phyloP scores from a whole-genome alignment of 2,797 vertebrate species.

The Crax fasciolata region DNA sequence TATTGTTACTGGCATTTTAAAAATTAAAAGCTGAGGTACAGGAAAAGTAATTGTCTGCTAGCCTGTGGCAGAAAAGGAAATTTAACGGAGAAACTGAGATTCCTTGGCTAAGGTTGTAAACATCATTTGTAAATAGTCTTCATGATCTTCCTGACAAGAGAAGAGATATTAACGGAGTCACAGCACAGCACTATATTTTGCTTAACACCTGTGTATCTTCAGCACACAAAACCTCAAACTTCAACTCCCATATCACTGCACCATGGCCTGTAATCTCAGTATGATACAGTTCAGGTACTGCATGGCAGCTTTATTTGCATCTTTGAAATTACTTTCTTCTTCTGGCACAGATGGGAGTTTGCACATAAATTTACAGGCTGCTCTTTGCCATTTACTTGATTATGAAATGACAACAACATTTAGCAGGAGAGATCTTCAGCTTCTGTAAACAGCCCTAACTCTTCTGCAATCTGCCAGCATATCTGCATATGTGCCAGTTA shows the following conservation, averaged over 20 bases:
- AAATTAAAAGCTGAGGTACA: background rate
- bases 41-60: background rate
- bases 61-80: background rate
- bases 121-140: background rate
- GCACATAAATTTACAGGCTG: conserved; percentile 44
- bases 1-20: background rate
- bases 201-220: background rate
- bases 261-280: background rate
- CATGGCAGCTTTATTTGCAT: background rate
- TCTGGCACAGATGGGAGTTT: conserved; percentile 41
- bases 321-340: conserved; percentile 33
- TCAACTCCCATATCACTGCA: background rate
- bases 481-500: background rate
- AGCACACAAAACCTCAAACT: background rate
- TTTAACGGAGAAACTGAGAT: background rate
- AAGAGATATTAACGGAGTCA: background rate
- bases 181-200: background rate
- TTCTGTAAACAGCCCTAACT: conserved; percentile 38
- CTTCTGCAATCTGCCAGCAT: background rate
- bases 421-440: conserved; percentile 44
- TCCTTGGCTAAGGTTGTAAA: background rate
- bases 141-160: background rate
- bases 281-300: conserved; percentile 8
- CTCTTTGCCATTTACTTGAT: conserved; percentile 52
- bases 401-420: conserved; percentile 43